Evolutionary conservation across 2,888 invertebrate species (phyloP).

Genomic region (Galerucella nymphaeae): DNA sequence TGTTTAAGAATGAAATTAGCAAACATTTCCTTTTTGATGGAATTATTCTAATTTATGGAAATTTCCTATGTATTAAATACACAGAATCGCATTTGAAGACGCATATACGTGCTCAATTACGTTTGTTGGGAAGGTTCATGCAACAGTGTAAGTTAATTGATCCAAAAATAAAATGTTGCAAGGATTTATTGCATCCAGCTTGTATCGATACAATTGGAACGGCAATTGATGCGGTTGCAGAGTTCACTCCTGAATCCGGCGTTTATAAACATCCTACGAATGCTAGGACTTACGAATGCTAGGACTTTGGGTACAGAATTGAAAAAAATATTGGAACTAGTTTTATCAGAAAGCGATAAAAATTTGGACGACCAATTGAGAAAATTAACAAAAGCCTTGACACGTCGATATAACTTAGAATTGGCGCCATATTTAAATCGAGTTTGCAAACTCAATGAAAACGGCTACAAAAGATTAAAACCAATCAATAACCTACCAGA

Average conservation of each 20-base stretch:
- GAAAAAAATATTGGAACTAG: conserved; percentile 23
- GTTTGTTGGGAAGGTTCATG: conserved; percentile 23
- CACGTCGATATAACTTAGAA: conserved; percentile 19
- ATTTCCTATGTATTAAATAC: conserved; percentile 24
- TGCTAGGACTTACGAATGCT: too few relatives aligned
- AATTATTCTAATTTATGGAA: conserved; percentile 23
- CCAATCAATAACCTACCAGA: conserved; percentile 13
- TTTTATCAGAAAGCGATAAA: conserved; percentile 13
- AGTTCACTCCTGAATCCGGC: conserved; percentile 11
- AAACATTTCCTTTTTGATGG: conserved; percentile 26
- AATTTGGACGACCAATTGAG: conserved; percentile 1
- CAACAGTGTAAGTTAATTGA: conserved; percentile 16
- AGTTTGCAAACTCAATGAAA: conserved; percentile 18
- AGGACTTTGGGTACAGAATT: conserved; percentile 17
- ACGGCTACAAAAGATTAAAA: conserved; percentile 13
- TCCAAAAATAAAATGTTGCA: conserved; percentile 6
- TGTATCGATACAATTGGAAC: conserved; percentile 20
- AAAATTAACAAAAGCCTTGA: conserved; percentile 18
- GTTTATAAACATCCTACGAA: conserved; percentile 23
- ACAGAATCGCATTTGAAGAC: conserved; percentile 18
- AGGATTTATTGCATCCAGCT: conserved; percentile 21
- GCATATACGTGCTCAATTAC: conserved; percentile 23
- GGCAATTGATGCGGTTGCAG: conserved; percentile 25
- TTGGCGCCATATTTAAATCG: conserved; percentile 23
- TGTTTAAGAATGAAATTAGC: conserved; percentile 18